Evolutionary conservation across 2,888 invertebrate species (phyloP), one percentile per base, ranked within the genome.

Genomic region (Tetrapedia diversipes): DNA sequence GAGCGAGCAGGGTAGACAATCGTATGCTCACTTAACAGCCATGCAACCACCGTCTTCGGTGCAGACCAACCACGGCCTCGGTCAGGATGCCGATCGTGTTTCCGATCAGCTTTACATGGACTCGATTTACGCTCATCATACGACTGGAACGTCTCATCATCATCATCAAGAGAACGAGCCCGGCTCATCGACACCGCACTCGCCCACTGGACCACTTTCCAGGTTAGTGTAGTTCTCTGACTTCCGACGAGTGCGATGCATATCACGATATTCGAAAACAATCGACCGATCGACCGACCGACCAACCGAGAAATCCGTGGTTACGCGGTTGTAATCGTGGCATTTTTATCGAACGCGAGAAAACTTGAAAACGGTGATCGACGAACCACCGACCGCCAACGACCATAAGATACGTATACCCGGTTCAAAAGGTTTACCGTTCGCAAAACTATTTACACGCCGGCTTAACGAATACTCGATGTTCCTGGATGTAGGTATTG

Each of bases 151-250:
- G 3, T 79, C 88, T 0, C 90, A 90, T 79, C 89, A 90, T 79
- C 89, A 90, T 81, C 88, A 89, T 71, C 89, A 89, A 63, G 90
- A 91, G 7, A 90, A 91, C 80, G 90, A 91, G 0, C 89, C 90
- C 7, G 80, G 80, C 0, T 60, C 85, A 0, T 60, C 88, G n/a
- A 71, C 81, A 2, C 80, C 86, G 4, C 90, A 90, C 19, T 90
- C 90, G 14, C 89, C 90, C 1, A 85, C 79, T 37, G 88, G 87
- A 3, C 69, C 84, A n/a, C 79, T 90, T 0, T 68, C 89, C 61
- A 90, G 88, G 90, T 90, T 79, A 86, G 90, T 87, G 29, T 24
- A 0, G 0, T 14, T 19, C 10, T n/a, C 22, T 29, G 7, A 27
- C 14, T 32, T 14, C 19, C 32, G 19, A n/a, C 29, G 24, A 1